Base-by-base conservation (phyloP, 1,140 invertebrate genomes). In the Ceratoteleas bidentatus region DNA sequence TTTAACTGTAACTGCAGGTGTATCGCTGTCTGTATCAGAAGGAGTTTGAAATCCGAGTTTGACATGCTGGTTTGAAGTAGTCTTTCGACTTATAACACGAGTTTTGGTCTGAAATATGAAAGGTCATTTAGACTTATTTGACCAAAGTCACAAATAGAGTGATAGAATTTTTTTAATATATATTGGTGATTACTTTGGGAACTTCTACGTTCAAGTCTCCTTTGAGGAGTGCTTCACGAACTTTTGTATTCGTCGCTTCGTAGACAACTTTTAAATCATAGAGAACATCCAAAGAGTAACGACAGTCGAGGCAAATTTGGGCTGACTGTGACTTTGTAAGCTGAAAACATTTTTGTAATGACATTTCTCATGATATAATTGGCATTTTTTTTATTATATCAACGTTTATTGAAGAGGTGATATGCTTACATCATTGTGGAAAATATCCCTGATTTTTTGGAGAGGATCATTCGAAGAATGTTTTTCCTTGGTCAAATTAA, bases 251-350 rank as follows among this genome's bases (percentile, higher is more conserved):
- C 52, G 81, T 76, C 70, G 87, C 64, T 33, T 86, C 56, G 34
- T 82, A 87, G 16, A 91, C 34, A 33, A 56, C 68, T 52, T 85
- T 88, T 13, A 92, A 76, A 81, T 92, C 91, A 16, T 75, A 82
- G 6, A 91, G 69, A 7, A 91, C 81, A 58, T 91, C 91, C 45
- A 91, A 76, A 47, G 84, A 88, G 54, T 92, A 92, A 45, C 90
- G 88, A 58, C 91, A 91, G 4, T 70, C 60, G 24, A 91, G 61
- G 54, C 91, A 92, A 65, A 92, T 84, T 15, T 86, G 80, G 10
- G 75, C 54, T 5, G 60, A 76, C 14, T 60, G 40, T 3, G 43
- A 79, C 43, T 83, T 81, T 14, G 52, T 40, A 6, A 86, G 15
- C 88, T 90, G 64, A 9, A 84, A 83, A 52, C n/a, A n/a, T n/a